Evolutionary conservation across 2,113 vertebrate species (phyloP).

Genomic region (Chaetura pelagica): DNA sequence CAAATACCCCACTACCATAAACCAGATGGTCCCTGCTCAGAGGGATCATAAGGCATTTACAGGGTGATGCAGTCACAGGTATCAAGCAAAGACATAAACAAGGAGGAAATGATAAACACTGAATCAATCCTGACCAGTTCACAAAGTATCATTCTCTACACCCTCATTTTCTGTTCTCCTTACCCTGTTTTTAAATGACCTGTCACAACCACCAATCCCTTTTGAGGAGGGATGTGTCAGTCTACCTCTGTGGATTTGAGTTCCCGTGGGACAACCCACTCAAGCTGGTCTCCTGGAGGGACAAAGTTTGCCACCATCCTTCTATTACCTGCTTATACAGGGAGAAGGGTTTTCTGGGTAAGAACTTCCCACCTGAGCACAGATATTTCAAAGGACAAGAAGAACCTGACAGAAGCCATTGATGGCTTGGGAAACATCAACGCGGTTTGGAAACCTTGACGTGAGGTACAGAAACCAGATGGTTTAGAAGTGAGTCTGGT

Average conservation of each 20-base stretch:
- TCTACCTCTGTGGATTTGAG: neutral
- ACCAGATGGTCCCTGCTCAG: neutral
- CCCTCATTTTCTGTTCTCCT: neutral
- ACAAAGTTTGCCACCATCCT: neutral
- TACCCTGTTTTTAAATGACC: neutral
- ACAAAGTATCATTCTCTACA: neutral
- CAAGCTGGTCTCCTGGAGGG: neutral
- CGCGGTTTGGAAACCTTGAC: neutral
- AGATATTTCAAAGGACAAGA: neutral
- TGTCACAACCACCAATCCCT: neutral
- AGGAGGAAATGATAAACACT: neutral
- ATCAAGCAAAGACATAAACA: neutral
- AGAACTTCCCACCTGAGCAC: neutral
- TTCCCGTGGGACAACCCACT: neutral
- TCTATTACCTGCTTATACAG: neutral
- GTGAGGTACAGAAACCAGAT: neutral
- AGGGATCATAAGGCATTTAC: neutral
- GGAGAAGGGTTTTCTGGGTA: neutral
- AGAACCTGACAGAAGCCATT: neutral
- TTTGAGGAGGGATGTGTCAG: neutral
- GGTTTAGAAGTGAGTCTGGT: neutral
- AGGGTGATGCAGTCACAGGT: neutral
- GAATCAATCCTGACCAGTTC: neutral
- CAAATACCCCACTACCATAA: neutral
- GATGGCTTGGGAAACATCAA: neutral